Base-by-base conservation (phyloP, 1,140 invertebrate genomes). In the Pantala flavescens region DNA sequence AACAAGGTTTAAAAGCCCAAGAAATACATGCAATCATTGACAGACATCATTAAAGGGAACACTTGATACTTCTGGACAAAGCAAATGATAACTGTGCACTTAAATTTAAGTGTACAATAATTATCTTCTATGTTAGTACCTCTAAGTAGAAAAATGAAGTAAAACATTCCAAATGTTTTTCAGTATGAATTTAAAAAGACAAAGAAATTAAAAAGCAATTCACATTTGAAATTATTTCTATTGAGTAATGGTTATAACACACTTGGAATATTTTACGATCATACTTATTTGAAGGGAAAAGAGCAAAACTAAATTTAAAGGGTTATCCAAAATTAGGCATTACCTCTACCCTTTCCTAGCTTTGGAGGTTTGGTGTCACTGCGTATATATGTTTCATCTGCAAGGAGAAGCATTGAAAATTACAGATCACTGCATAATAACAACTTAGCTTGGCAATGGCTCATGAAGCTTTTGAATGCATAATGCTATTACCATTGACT, bases 331-430 rank as follows among this genome's bases (percentile, higher is more conserved):
- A 63, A 63, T 63, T 63, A 63, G 49, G 49, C n/a, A 63, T 63
- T 63, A 63, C 49, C 49, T 85, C 88, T 90, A 88, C 91, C 91
- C 89, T 92, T 93, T 85, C 92, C 93, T 87, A 94, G 89, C 86
- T 94, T 94, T 81, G 92, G 93, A 83, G 92, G 88, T 86, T 93
- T 93, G 80, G 82, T 86, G 85, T 93, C 92, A 82, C 87, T 87
- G 84, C 91, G 89, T 84, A 91, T 85, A 86, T 90, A 92, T 82
- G 90, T 86, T 82, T 91, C 90, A 86, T 91, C 89, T 88, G 86
- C 81, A 85, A 85, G 79, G 80, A 42, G 71, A 72, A 42, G 49
- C 49, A 63, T 63, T 63, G 12, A 63, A 12, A 63, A 63, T 63
- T 63, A 63, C 49, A 63, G 49, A 63, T 63, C 49, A 63, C 49